Evolutionary conservation across 2,113 vertebrate species (phyloP), one percentile per base, ranked within the genome.

Genomic region (Protobothrops mucrosquamatus): DNA sequence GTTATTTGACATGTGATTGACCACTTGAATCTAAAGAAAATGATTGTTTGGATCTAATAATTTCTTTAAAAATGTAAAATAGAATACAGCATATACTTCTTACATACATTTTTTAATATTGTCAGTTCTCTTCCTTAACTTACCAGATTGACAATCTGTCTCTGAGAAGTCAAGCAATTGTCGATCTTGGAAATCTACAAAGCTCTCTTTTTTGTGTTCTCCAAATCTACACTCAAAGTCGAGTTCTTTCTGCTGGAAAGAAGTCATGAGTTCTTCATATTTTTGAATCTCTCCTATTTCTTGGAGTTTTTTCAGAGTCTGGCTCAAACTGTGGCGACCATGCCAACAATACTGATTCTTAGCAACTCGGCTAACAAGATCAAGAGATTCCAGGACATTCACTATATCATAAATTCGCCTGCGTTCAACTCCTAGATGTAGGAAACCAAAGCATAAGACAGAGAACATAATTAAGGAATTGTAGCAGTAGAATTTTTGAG

Each of bases 281-380:
- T 98, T 98, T 92, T 99, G 99, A 94, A 98, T 95, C 92, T 98
- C 97, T 61, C 98, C 99, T 43, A 96, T 94, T 90, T 96, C 96
- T 97, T 99, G 98, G 94, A 99, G 98, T 1, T 94, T 97, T 96
- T 97, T 96, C 95, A 99, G 97, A 55, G 98, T 99, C 46, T 97
- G 97, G 20, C 94, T 96, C 94, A 99, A 98, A 92, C 97, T 98
- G 87, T 97, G 98, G 0, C 98, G 97, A 0, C 99, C 99, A 0
- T 99, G 97, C 99, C 99, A 99, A 91, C 97, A 98, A 94, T 99
- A 99, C 89, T 98, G 98, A 97, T 99, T 99, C 97, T 99, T 99
- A 88, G 99, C 99, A 57, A 99, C 98, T 2, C 99, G 98, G 59
- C 98, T 98, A 91, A 99, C 98, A 57, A 99, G 98, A 14, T 98